Percentiles rank a stretch among this genome's conserved stretches.
Conservation (phyloP, 2,113 vertebrate species). For the Pedetes capensis region DNA sequence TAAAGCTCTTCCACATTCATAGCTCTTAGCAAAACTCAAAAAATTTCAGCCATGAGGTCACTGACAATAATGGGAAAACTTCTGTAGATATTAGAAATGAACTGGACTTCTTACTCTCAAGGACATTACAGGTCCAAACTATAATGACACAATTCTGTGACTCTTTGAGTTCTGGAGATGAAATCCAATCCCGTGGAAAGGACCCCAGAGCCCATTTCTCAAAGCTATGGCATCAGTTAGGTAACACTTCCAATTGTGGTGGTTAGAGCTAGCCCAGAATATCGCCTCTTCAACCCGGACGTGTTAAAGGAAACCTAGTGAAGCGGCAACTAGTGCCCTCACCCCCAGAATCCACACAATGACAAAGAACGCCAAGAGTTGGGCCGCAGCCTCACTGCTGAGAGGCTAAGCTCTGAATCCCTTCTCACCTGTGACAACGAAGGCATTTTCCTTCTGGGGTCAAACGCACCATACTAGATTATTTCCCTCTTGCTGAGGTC, state of each 20-base stretch:
- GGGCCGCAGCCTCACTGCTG: neutral
- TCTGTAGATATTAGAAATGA: constrained; percentile 50
- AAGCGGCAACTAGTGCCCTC: neutral
- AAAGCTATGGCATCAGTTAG: neutral
- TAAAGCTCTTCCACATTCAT: constrained; percentile 62
- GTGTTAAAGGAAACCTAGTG: neutral
- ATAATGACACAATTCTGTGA: constrained; percentile 10
- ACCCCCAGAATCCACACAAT: neutral
- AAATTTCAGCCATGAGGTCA: constrained; percentile 68
- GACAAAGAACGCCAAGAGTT: neutral
- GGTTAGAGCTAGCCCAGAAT: neutral
- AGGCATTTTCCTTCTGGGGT: neutral
- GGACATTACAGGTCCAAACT: neutral
- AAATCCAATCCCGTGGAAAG: constrained; percentile 32
- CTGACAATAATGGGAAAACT: constrained; percentile 51
- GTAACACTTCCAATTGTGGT: neutral
- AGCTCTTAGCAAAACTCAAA: constrained; percentile 67
- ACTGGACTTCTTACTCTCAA: constrained; percentile 40
- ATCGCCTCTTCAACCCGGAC: neutral
- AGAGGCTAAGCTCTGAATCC: neutral
- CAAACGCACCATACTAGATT: neutral
- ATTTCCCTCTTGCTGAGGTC: neutral
- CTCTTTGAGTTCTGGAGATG: constrained; percentile 25
- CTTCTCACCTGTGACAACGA: neutral
- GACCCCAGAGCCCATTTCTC: neutral